Base-by-base conservation (phyloP, 2,797 vertebrate genomes). In the Gallinago solitaria region DNA sequence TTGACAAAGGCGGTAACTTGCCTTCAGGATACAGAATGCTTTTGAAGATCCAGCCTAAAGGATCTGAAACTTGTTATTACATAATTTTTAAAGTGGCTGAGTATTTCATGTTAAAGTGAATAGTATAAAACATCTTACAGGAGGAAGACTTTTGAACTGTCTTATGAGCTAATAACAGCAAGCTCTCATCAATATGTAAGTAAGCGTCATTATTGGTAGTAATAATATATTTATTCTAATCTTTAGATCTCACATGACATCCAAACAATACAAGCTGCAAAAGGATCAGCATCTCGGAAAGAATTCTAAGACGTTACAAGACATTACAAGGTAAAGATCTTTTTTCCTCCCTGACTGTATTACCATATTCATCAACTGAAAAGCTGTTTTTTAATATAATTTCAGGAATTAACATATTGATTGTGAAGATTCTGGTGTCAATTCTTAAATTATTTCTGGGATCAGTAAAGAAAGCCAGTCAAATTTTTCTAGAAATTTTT, bases 241-340 rank as follows among this genome's bases (percentile, higher is more conserved):
- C 53, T 12, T 7, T 86, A 98, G 97, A 81, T 93, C 83, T 47
- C 59, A 24, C 1, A 1, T 64, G 61, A 53, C 25, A 61, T 54
- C 13, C 32, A 68, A 91, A 69, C 85, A 89, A 27, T 71, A 43
- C 12, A 83, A 75, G 51, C 47, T 43, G 23, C 85, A 77, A 65
- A 63, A 73, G 15, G 59, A 81, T 41, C 76, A 33, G 41, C 18
- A 48, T 9, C 35, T 73, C 17, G 32, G 25, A 50, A 79, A 88
- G 64, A 64, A 54, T 61, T 87, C 37, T 12, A 25, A 65, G 32
- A 27, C 47, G 5, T 65, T 84, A 11, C 65, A 88, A 95, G 93
- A 27, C 57, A 6, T 65, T 84, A 8, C 61, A 88, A 95, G 93
- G 93, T 96, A 96, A 87, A 50, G 19, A 59, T 79, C 32, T 80